These are phyloP conservation scores for Leptopilina drosophilae DNA, from an alignment of 2,888 invertebrate genomes.

Conservation along the genomic window DNA sequence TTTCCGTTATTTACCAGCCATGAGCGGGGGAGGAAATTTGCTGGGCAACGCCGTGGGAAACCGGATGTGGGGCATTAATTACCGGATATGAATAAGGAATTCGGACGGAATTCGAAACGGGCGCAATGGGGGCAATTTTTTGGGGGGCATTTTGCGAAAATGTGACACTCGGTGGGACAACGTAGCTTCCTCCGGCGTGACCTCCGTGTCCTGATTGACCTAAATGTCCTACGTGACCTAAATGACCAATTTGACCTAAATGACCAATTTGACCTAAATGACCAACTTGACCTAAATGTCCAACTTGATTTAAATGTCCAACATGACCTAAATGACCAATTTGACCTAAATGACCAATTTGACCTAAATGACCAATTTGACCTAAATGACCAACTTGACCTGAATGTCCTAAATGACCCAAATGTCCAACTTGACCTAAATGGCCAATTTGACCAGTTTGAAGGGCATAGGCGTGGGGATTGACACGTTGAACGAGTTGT, in stretches of 20 bases:
- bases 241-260: not conserved
- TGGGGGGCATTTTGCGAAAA: not conserved
- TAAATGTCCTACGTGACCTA: not conserved
- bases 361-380: not conserved
- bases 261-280: not conserved
- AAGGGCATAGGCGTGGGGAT: not conserved
- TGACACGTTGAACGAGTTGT: not conserved
- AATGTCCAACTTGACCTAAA: not conserved
- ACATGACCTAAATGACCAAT: not conserved
- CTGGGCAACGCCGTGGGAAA: not conserved
- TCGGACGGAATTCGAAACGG: constrained; percentile 1
- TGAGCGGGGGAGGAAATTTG: not conserved
- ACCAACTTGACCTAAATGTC: not conserved
- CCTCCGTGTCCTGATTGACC: not conserved
- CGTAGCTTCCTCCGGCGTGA: not conserved
- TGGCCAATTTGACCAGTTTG: not conserved
- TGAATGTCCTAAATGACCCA: not conserved
- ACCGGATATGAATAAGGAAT: constrained; percentile 16
- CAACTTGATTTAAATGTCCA: not conserved
- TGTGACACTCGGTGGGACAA: constrained; percentile 20
- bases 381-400: not conserved
- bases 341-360: not conserved
- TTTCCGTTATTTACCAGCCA: not conserved
- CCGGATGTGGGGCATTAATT: not conserved
- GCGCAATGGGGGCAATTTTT: constrained; percentile 11